phyloP scores from a whole-genome alignment of 2,797 vertebrate genomes.

The Tenualosa thibaudeaui region DNA sequence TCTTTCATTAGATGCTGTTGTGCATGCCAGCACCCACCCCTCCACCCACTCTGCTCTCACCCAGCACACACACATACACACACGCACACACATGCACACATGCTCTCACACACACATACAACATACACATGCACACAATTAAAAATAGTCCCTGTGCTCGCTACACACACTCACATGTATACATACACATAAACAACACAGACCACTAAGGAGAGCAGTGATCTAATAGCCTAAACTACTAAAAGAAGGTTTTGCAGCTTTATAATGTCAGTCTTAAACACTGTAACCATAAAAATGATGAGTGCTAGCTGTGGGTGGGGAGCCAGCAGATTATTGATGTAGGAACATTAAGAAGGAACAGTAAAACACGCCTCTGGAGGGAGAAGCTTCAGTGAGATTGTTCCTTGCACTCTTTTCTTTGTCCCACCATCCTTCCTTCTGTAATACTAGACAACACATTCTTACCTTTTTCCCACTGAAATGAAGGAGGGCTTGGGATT shows the following conservation, averaged over 20 bases:
- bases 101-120: not conserved
- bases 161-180: not conserved
- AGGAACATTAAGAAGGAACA: not conserved
- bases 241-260: conserved; percentile 9
- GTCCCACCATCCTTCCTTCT: not conserved
- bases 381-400: not conserved
- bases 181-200: not conserved
- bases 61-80: too few relatives aligned
- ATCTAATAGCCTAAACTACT: not conserved
- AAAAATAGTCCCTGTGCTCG: not conserved
- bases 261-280: not conserved
- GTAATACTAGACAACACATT: not conserved
- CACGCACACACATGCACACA: not conserved
- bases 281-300: not conserved
- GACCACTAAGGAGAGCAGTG: not conserved
- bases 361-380: not conserved
- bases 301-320: not conserved
- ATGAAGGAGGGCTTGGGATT: not conserved
- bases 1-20: not conserved
- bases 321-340: not conserved
- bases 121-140: not conserved
- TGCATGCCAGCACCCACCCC: not conserved
- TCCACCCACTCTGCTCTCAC: not conserved
- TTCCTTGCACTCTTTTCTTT: not conserved
- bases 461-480: not conserved